Evolutionary conservation across 2,113 vertebrate species (phyloP).

Genomic region (Dromaius novaehollandiae): DNA sequence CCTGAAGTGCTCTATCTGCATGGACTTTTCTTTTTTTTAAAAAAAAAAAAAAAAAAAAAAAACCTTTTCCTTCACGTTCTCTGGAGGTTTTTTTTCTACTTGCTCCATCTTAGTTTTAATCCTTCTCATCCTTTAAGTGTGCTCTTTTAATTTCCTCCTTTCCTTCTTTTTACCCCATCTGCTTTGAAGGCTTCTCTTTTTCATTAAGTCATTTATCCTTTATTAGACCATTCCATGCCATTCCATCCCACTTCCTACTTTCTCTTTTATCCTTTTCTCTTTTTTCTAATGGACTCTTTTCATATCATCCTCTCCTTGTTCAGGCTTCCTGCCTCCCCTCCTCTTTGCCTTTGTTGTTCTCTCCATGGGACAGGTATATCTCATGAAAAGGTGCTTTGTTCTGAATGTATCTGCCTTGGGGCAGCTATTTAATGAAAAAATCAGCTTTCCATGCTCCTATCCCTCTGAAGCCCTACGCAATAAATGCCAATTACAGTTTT

Average conservation of each 20-base stretch:
- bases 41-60: no score
- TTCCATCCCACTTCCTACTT: conserved; percentile 19
- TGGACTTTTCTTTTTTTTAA: neutral
- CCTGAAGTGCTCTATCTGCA: neutral
- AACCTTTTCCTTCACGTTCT: neutral
- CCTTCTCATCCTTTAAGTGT: neutral
- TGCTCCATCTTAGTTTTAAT: conserved; percentile 18
- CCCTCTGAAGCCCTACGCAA: conserved; percentile 32
- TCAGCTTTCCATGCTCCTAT: conserved; percentile 44
- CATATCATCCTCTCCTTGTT: conserved; percentile 19
- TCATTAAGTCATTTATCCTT: conserved; percentile 36
- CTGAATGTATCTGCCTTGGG: conserved; percentile 50
- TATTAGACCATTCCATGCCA: neutral
- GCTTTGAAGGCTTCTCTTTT: neutral
- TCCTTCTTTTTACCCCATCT: neutral
- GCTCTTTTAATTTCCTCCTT: conserved; percentile 20
- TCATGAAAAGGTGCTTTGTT: conserved; percentile 66
- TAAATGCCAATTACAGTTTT: conserved; percentile 61
- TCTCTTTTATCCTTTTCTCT: conserved; percentile 3
- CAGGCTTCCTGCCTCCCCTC: neutral
- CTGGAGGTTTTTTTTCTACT: neutral
- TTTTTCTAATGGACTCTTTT: conserved; percentile 36
- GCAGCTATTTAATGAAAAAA: conserved; percentile 62
- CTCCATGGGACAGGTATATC: conserved; percentile 56
- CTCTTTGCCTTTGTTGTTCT: conserved; percentile 48